Evolutionary conservation across 2,888 invertebrate species (phyloP).

Genomic region (Diogma glabrata): DNA sequence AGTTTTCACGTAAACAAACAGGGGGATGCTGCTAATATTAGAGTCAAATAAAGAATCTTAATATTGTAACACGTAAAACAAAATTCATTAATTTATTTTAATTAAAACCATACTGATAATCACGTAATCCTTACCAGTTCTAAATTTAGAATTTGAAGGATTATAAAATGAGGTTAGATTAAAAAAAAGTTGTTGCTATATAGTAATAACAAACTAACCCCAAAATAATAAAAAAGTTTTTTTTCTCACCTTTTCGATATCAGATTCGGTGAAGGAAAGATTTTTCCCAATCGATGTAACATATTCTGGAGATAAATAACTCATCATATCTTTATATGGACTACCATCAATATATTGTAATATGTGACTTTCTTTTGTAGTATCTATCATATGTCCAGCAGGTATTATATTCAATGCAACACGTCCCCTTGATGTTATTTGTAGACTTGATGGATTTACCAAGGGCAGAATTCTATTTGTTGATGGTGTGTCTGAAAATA

Average conservation of each 20-base stretch:
- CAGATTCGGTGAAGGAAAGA: conserved; percentile 40
- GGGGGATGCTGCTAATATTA: too few relatives aligned
- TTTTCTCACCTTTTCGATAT: conserved; percentile 43
- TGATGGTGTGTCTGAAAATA: conserved; percentile 19
- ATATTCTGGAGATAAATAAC: conserved; percentile 45
- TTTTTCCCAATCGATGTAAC: conserved; percentile 31
- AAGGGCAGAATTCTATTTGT: conserved; percentile 38
- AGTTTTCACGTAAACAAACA: too few relatives aligned
- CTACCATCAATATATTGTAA: conserved; percentile 14
- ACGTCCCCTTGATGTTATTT: conserved; percentile 43
- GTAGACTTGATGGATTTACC: conserved; percentile 42
- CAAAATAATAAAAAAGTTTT: not conserved
- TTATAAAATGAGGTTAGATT: too few relatives aligned
- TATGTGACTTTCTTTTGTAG: not conserved
- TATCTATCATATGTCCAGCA: conserved; percentile 16
- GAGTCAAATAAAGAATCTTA: too few relatives aligned
- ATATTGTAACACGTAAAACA: too few relatives aligned
- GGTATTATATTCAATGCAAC: conserved; percentile 28
- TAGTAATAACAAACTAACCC: not conserved
- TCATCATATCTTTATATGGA: conserved; percentile 26
- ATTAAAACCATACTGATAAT: too few relatives aligned
- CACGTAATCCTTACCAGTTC: too few relatives aligned
- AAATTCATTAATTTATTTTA: too few relatives aligned
- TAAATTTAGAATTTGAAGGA: too few relatives aligned
- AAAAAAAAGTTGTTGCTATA: too few relatives aligned